These are phyloP conservation scores for Chamaea fasciata DNA, from an alignment of 2,113 vertebrate species.

Conservation along the genomic window DNA sequence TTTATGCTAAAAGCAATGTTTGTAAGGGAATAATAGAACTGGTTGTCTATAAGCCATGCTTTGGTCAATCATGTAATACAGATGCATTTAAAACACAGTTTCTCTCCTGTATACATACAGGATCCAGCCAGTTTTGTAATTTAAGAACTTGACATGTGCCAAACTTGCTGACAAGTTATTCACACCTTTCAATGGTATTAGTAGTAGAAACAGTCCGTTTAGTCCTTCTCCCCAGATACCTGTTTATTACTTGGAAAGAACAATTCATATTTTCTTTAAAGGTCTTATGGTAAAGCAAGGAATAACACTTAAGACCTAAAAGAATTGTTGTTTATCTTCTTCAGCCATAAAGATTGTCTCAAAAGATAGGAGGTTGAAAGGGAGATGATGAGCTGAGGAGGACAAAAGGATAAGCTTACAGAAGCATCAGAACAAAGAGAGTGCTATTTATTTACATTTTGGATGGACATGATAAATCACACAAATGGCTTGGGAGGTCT, in stretches of 20 bases:
- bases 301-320: background rate
- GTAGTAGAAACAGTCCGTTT: background rate
- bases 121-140: background rate
- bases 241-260: background rate
- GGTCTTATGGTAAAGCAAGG: background rate
- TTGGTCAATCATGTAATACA: background rate
- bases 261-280: background rate
- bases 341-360: background rate
- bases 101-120: background rate
- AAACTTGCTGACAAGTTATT: background rate
- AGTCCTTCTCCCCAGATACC: background rate
- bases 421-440: background rate
- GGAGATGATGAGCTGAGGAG: background rate
- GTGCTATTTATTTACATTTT: background rate
- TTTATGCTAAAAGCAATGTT: background rate
- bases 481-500: background rate
- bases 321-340: background rate
- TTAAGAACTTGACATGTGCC: background rate
- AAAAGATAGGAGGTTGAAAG: background rate
- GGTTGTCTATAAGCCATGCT: background rate
- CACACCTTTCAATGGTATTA: background rate
- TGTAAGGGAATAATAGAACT: background rate
- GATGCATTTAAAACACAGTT: background rate
- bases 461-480: background rate
- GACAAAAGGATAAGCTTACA: background rate